A percentile compares a stretch with the other conserved stretches of the same genome.
phyloP scores from a whole-genome alignment of 2,888 invertebrate genomes.

The Cerceris ruficornis region DNA sequence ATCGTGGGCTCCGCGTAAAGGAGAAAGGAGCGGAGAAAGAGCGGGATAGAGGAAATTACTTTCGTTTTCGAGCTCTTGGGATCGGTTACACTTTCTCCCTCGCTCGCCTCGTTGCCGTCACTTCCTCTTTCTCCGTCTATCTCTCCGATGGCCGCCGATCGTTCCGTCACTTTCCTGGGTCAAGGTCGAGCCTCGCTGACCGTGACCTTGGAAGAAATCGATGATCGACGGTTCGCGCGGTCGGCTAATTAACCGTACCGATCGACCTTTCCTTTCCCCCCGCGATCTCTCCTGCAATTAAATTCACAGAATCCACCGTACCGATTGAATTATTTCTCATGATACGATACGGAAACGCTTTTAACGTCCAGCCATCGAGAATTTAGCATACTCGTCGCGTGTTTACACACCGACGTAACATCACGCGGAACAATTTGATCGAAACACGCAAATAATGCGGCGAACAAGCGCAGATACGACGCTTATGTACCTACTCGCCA shows the following conservation, averaged over 20 bases:
- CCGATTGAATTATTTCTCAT: too few relatives aligned
- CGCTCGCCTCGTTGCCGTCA: conserved; percentile 50
- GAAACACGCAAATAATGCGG: too few relatives aligned
- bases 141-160: conserved; percentile 28
- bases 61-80: conserved; percentile 73
- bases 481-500: too few relatives aligned
- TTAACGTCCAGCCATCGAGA: too few relatives aligned
- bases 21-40: conserved; percentile 72
- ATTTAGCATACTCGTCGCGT: too few relatives aligned
- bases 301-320: too few relatives aligned
- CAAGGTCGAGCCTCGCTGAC: conserved; percentile 38
- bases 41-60: conserved; percentile 72
- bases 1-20: conserved; percentile 69
- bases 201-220: conserved; percentile 33
- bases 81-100: conserved; percentile 68
- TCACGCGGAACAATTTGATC: too few relatives aligned
- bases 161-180: conserved; percentile 40
- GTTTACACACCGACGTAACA: too few relatives aligned
- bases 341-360: too few relatives aligned
- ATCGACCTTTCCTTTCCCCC: too few relatives aligned
- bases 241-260: conserved; percentile 7
- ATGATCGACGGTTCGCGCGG: conserved; percentile 32
- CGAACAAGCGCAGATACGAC: too few relatives aligned
- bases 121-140: conserved; percentile 61
- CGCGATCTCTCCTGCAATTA: too few relatives aligned